Evolutionary conservation across 2,888 invertebrate genomes (phyloP).

Genomic region (Zaprionus bogoriensis): DNA sequence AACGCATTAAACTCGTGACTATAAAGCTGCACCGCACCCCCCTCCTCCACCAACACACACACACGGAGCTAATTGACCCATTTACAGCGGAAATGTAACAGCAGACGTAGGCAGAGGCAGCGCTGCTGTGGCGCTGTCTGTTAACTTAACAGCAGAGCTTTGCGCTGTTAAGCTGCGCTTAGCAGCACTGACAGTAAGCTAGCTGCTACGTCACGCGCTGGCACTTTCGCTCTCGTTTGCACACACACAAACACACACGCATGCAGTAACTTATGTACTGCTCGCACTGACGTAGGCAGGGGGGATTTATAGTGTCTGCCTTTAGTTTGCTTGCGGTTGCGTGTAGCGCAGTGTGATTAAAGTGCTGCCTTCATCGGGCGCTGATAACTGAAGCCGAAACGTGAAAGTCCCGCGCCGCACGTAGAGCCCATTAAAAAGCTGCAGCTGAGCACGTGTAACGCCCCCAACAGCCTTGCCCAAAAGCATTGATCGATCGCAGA

Average conservation of each 20-base stretch:
- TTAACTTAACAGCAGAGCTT: no score
- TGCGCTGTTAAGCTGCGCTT: neutral
- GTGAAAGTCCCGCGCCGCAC: slow-evolving; percentile 51
- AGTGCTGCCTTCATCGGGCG: slow-evolving; percentile 44
- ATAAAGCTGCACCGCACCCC: neutral
- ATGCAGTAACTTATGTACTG: neutral
- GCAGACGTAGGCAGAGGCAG: no score
- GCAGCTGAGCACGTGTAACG: slow-evolving; percentile 63
- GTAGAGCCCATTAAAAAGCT: slow-evolving; percentile 57
- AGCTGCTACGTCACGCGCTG: neutral
- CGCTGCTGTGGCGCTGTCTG: no score
- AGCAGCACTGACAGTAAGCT: neutral
- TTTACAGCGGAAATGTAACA: slow-evolving; percentile 9
- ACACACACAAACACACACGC: neutral
- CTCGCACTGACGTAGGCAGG: slow-evolving; percentile 8
- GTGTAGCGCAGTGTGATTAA: slow-evolving; percentile 27
- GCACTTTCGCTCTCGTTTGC: slow-evolving; percentile 42
- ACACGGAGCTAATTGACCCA: neutral
- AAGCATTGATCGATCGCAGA: slow-evolving; percentile 54
- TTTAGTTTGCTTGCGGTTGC: slow-evolving; percentile 12
- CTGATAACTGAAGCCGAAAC: slow-evolving; percentile 40
- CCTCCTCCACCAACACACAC: no score
- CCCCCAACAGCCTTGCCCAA: slow-evolving; percentile 50
- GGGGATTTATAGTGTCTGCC: slow-evolving; percentile 5
- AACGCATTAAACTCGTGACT: slow-evolving; percentile 54